Percentiles rank a stretch among this genome's conserved stretches.
Conservation (phyloP, 2,888 invertebrate genomes). For the Diarsia brunnea region DNA sequence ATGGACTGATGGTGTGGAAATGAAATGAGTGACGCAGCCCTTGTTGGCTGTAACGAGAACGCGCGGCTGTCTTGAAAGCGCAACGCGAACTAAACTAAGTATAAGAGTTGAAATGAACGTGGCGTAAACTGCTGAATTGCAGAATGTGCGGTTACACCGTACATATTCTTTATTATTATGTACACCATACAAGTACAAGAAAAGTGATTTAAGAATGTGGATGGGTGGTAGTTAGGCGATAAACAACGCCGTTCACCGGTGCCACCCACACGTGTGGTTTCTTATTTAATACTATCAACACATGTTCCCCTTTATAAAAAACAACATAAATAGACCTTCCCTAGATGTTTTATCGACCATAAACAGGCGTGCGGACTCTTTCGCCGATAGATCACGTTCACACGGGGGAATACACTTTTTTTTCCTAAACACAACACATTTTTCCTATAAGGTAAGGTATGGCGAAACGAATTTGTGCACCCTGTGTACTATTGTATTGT, state of each 20-base stretch:
- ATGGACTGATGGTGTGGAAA: too few relatives aligned
- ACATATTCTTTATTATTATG: too few relatives aligned
- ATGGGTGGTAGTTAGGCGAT: conserved; percentile 20
- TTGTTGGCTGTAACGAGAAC: too few relatives aligned
- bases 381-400: conserved; percentile 83
- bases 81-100: too few relatives aligned
- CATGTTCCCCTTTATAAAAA: conserved; percentile 80
- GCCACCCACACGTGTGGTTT: conserved; percentile 73
- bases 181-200: too few relatives aligned
- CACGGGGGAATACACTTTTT: conserved; percentile 75
- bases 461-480: conserved; percentile 61
- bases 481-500: conserved; percentile 19
- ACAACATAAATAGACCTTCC: conserved; percentile 85
- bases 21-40: too few relatives aligned
- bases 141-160: too few relatives aligned
- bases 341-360: conserved; percentile 87
- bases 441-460: conserved; percentile 59
- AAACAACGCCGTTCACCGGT: conserved; percentile 70
- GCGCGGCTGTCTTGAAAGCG: too few relatives aligned
- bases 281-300: conserved; percentile 83
- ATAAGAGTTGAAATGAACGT: too few relatives aligned
- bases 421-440: conserved; percentile 65
- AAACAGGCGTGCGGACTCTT: conserved; percentile 84
- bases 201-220: conserved; percentile 23
- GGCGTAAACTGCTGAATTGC: too few relatives aligned